Conservation (phyloP, 2,113 vertebrate species). For the Octodon degus region DNA sequence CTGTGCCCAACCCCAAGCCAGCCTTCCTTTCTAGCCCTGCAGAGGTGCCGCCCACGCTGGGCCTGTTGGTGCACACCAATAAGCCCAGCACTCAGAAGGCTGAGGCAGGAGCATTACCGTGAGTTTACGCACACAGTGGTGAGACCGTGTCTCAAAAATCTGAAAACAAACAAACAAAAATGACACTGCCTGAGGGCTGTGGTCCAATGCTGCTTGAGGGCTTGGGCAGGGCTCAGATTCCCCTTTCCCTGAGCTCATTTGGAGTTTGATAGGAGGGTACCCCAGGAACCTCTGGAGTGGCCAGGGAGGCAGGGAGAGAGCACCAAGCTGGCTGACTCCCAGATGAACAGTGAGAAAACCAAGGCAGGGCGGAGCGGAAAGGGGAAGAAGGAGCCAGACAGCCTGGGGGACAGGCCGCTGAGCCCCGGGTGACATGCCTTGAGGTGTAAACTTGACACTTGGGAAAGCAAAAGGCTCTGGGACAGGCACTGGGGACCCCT, state of each 20-base stretch:
- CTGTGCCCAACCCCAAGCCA: neutral
- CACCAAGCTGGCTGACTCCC: neutral
- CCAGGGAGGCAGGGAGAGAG: accelerated
- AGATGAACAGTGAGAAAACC: neutral
- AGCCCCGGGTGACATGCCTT: neutral
- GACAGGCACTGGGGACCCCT: neutral
- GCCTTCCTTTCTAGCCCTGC: neutral
- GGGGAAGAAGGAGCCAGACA: neutral
- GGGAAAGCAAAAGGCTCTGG: neutral
- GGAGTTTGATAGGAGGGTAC: neutral
- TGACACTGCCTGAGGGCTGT: no score
- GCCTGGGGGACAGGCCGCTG: neutral
- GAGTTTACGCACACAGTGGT: neutral
- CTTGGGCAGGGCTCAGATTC: neutral
- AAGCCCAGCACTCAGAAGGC: neutral
- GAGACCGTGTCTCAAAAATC: neutral
- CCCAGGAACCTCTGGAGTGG: neutral
- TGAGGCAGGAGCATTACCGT: neutral
- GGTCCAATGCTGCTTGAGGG: neutral
- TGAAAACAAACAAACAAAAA: neutral
- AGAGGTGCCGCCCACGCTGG: neutral
- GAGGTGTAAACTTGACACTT: accelerated
- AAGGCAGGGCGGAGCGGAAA: no score
- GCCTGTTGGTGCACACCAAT: neutral
- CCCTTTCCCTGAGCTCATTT: no score